Base-by-base conservation (phyloP, 2,888 invertebrate species). In the Hydriomena furcata region DNA sequence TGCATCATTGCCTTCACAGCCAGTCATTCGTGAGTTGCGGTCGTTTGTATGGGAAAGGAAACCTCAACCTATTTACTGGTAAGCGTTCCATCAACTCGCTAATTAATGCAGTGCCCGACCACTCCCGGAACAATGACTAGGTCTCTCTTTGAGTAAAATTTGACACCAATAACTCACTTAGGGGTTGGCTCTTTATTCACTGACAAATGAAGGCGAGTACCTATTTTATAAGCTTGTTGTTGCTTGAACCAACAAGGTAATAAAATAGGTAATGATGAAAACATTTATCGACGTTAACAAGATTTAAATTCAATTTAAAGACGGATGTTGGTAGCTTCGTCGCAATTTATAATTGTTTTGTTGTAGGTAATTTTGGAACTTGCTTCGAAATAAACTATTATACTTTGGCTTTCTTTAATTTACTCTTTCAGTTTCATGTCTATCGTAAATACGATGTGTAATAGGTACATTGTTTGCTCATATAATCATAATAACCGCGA, bases 161-260 rank as follows among this genome's bases (percentile, higher is more conserved):
- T 50, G 50, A 54, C 57, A 59, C 30, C 35, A 46, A 49, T 57
- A 43, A 56, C 45, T 54, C 42, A 55, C 47, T 56, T 41, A 49
- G n/a, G 57, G 60, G 38, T 44, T 47, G 31, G 52, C 64, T 58
- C 64, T 62, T 2, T 64, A 65, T 63, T 65, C 60, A 64, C 54
- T 40, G 46, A 49, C 45, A 42, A 35, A 17, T 47, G 3, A 27
- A n/a, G n/a, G n/a, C n/a, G n/a, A n/a, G n/a, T 52, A 37, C 50
- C 51, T 62, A 61, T 51, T 65, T 63, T 58, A 57, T 60, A 55
- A 60, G 51, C 32, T 55, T 59, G n/a, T n/a, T n/a, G n/a, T n/a
- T n/a, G n/a, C n/a, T n/a, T n/a, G n/a, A n/a, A n/a, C n/a, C n/a
- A n/a, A n/a, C n/a, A n/a, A n/a, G n/a, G n/a, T n/a, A n/a, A n/a